Evolutionary conservation across 2,113 vertebrate species (phyloP), one percentile per base, ranked within the genome.

Genomic region (Hiodon alosoides): DNA sequence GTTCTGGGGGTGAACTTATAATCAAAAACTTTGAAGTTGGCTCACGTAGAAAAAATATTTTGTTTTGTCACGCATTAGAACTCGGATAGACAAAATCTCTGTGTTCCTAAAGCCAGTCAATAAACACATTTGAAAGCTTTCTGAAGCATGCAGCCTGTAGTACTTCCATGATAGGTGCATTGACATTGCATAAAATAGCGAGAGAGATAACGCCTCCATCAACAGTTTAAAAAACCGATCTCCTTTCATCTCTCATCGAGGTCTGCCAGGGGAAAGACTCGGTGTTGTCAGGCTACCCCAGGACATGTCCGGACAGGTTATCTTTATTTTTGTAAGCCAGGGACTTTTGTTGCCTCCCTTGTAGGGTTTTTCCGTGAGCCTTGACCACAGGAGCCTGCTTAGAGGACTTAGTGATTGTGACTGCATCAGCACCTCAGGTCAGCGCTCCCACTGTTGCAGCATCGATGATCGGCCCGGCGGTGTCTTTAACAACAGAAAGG

Each of bases 271-370:
- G 86, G 82, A 84, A 79, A 76, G 75, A 79, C 80, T 80, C 80
- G 77, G 75, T 81, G 81, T 75, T 80, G 83, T 81, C 85, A 85
- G 70, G 77, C 81, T 80, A 74, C 73, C 55, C 3, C 79, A 81
- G 84, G 65, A 86, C 87, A 68, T 76, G 84, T 77, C 85, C 80
- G 85, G 89, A 90, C 90, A 83, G 85, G 89, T 89, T 89, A 1
- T 90, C 87, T 90, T 90, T 90, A 87, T 90, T 89, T 88, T 86
- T 76, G 82, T 76, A 77, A 85, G 83, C 87, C 86, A 86, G 84
- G 82, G 81, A 80, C 69, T 65, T 79, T 5, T 75, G 70, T 76
- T 79, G 73, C 69, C 75, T 16, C 52, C 50, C 46, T 52, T 73
- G 77, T 60, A 76, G 83, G 88, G 86, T 88, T 84, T 89, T 90